Conservation (phyloP, 2,888 invertebrate genomes). For the Notocelia uddmanniana region DNA sequence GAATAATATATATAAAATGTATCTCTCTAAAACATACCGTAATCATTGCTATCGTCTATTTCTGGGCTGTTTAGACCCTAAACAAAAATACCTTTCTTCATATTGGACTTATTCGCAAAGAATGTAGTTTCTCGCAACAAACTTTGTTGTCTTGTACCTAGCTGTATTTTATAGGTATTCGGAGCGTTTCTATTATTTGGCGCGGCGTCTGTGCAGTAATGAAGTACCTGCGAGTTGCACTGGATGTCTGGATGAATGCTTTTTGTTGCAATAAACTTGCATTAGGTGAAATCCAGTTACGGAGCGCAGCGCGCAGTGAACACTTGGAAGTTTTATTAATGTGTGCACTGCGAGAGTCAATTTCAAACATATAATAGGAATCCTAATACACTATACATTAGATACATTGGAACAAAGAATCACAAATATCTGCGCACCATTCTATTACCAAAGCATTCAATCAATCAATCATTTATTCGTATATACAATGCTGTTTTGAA, state of each 20-base stretch:
- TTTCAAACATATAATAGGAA: constrained; percentile 6
- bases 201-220: constrained; percentile 35
- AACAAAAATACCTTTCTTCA: not conserved
- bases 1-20: too few species aligned
- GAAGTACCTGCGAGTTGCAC: constrained; percentile 37
- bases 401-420: too few species aligned
- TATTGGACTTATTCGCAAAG: constrained; percentile 20
- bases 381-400: too few species aligned
- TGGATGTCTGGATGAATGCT: constrained; percentile 42
- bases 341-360: constrained; percentile 1
- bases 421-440: too few species aligned
- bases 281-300: constrained; percentile 43
- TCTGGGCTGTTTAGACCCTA: not conserved
- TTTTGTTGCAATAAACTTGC: constrained; percentile 45
- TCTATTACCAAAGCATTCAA: too few species aligned
- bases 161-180: constrained; percentile 38
- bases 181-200: constrained; percentile 38
- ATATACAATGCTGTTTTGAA: too few species aligned
- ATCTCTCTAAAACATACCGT: not conserved
- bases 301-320: constrained; percentile 19
- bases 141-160: constrained; percentile 40
- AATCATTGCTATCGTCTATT: too few species aligned
- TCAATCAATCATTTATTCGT: too few species aligned
- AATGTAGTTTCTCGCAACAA: constrained; percentile 32
- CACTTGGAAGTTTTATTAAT: constrained; percentile 27